phyloP scores from a whole-genome alignment of 2,888 invertebrate genomes.

The Argyresthia albistria region DNA sequence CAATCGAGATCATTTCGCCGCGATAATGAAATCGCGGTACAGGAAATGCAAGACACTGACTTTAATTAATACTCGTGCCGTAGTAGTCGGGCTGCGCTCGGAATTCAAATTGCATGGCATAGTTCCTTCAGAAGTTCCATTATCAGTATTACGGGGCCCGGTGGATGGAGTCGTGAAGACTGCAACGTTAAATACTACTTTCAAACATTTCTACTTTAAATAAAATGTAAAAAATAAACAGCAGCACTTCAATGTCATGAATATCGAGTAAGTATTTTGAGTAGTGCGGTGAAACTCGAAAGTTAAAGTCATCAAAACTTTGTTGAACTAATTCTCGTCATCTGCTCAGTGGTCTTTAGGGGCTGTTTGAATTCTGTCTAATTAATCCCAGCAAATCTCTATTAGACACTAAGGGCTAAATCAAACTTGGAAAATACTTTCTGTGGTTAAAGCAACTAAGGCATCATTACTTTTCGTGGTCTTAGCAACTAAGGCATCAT shows the following conservation, averaged over 20 bases:
- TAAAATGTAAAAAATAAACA: too few relatives aligned
- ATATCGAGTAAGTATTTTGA: too few relatives aligned
- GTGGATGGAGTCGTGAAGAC: slow-evolving; percentile 1
- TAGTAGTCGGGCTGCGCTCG: slow-evolving; percentile 4
- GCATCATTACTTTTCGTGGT: too few relatives aligned
- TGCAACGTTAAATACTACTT: not conserved
- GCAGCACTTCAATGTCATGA: too few relatives aligned
- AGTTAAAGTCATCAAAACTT: too few relatives aligned
- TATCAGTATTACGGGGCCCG: slow-evolving; percentile 4
- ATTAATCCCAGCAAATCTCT: not conserved
- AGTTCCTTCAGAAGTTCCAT: slow-evolving; percentile 7
- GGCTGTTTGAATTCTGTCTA: not conserved
- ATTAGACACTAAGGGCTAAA: not conserved
- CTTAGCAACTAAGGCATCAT: too few relatives aligned
- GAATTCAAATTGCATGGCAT: slow-evolving; percentile 7
- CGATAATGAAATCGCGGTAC: slow-evolving; percentile 32
- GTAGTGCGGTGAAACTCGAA: too few relatives aligned
- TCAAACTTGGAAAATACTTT: too few relatives aligned
- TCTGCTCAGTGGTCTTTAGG: too few relatives aligned
- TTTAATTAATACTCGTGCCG: slow-evolving; percentile 8
- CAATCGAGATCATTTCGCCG: slow-evolving; percentile 28
- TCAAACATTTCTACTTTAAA: too few relatives aligned
- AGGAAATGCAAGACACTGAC: slow-evolving; percentile 16
- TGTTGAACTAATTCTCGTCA: too few relatives aligned
- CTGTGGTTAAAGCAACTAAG: too few relatives aligned